Percentiles rank a stretch among this genome's conserved stretches.
These are phyloP conservation scores for Phalera bucephala DNA, from an alignment of 2,888 invertebrate genomes.

Conservation along the genomic window DNA sequence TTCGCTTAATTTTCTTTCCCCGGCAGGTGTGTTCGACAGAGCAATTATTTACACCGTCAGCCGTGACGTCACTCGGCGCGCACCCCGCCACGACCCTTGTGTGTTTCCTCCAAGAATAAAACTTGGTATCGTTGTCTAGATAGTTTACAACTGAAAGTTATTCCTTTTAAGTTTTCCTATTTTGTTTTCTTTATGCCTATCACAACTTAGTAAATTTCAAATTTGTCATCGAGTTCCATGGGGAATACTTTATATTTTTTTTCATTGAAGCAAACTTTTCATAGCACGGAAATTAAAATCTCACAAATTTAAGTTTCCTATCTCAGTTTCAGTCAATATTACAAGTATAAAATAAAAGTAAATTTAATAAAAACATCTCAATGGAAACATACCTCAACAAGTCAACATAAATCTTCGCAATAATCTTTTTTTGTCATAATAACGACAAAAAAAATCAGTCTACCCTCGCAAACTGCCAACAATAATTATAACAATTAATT, in stretches of 20 bases:
- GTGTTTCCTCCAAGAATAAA: conserved; percentile 55
- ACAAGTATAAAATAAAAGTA: too few species aligned
- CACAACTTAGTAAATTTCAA: conserved; percentile 36
- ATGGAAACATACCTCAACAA: too few species aligned
- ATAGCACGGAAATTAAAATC: too few species aligned
- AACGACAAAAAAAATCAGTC: too few species aligned
- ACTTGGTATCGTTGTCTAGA: conserved; percentile 62
- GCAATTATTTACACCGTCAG: conserved; percentile 81
- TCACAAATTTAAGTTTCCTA: too few species aligned
- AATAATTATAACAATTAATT: conserved; percentile 44
- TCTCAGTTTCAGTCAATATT: too few species aligned
- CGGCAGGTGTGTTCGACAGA: conserved; percentile 83
- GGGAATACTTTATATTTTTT: too few species aligned
- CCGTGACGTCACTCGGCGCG: conserved; percentile 65
- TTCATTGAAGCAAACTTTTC: too few species aligned
- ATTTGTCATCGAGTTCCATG: conserved; percentile 27
- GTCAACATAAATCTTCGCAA: too few species aligned
- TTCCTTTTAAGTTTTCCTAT: conserved; percentile 52
- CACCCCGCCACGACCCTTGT: conserved; percentile 36
- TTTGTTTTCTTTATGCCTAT: conserved; percentile 45
- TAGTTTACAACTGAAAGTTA: conserved; percentile 62
- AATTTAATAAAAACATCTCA: too few species aligned
- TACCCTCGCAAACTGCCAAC: conserved; percentile 6
- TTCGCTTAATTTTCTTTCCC: conserved; percentile 82
- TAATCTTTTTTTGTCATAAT: too few species aligned